Conservation (phyloP, 2,113 vertebrate genomes). For the Hyperoodon ampullatus region DNA sequence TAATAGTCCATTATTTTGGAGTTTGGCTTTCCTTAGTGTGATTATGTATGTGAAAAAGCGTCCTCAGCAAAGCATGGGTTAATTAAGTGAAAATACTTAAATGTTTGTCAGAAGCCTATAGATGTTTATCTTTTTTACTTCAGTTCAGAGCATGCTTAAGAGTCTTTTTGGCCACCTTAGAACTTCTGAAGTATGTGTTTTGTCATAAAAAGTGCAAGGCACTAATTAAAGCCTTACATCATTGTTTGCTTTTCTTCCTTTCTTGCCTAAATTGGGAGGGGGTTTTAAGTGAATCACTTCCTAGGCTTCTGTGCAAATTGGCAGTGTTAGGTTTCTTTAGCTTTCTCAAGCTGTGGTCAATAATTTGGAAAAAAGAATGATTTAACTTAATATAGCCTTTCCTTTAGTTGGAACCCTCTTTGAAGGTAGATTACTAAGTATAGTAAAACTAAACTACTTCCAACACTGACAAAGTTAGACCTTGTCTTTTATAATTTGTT, state of each 20-base stretch:
- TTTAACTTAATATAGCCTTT: background rate
- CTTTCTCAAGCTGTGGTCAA: background rate
- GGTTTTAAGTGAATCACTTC: constrained; percentile 10
- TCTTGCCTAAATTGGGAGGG: background rate
- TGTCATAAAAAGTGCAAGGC: background rate
- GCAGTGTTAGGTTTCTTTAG: background rate
- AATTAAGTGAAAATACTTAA: background rate
- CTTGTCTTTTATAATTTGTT: background rate
- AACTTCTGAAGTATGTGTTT: background rate
- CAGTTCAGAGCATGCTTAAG: background rate
- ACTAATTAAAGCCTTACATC: constrained; percentile 26
- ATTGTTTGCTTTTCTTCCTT: background rate
- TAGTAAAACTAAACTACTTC: background rate
- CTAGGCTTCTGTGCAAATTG: background rate
- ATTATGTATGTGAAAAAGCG: background rate
- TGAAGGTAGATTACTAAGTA: background rate
- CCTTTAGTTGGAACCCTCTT: background rate
- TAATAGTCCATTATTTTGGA: background rate
- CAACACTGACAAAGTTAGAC: too few relatives aligned
- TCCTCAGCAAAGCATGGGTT: background rate
- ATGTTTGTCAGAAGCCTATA: background rate
- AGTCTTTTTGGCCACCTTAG: background rate
- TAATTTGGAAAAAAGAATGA: background rate
- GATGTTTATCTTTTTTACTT: background rate
- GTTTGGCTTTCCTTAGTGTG: background rate